Conservation (phyloP, 2,797 vertebrate species). For the Pseudochirops cupreus region DNA sequence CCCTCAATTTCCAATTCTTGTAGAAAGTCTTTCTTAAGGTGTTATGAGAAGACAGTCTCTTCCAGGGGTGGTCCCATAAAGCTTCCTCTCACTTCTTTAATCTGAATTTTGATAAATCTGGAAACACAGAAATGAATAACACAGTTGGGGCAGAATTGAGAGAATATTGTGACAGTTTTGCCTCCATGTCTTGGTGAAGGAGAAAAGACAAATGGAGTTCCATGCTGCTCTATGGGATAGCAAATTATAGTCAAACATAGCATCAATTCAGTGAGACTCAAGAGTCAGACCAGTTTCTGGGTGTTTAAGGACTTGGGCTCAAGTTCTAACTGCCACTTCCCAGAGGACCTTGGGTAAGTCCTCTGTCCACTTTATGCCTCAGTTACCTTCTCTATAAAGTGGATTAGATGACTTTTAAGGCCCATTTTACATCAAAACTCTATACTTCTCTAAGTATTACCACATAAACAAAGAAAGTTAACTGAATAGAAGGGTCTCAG, state of each 20-base stretch:
- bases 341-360: background rate
- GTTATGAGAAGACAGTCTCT: background rate
- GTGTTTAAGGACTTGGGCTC: background rate
- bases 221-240: background rate
- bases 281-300: background rate
- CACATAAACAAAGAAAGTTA: background rate
- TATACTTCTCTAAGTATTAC: background rate
- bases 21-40: background rate
- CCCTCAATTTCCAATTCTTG: too few relatives aligned
- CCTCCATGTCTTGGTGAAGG: background rate
- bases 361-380: background rate
- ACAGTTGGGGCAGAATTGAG: background rate
- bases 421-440: background rate
- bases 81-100: background rate
- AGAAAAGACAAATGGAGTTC: background rate
- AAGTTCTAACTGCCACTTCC: background rate
- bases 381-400: background rate
- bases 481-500: background rate
- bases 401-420: background rate
- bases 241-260: background rate
- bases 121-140: background rate
- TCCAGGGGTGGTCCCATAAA: background rate
- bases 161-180: slow-evolving; percentile 8
- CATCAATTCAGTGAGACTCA: background rate
- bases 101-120: background rate